Conservation (phyloP, 30 jellyfish, hydroid and myxozoan genomes). For the Cassiopea xamachana region DNA sequence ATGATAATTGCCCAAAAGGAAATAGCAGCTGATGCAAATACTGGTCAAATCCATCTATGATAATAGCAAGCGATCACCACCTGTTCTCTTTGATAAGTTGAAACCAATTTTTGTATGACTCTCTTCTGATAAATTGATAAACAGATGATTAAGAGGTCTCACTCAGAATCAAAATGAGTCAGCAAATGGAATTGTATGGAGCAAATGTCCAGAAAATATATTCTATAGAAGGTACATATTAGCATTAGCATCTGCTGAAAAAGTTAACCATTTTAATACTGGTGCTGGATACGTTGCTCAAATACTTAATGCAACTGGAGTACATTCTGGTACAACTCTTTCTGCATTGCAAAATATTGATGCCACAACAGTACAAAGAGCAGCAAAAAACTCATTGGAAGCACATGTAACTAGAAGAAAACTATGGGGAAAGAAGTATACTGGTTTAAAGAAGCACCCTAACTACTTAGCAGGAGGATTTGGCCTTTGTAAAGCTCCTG, state of each 20-base stretch:
- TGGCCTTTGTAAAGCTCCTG: conserved; percentile 25
- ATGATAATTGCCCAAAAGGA: conserved; percentile 55
- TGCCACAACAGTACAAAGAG: conserved; percentile 10
- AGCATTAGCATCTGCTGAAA: conserved; percentile 36
- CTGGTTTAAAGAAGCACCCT: conserved; percentile 22
- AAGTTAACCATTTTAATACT: conserved; percentile 33
- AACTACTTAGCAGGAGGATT: conserved; percentile 25
- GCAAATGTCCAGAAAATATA: conserved; percentile 48
- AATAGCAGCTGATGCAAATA: conserved; percentile 57
- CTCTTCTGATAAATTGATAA: conserved; percentile 38
- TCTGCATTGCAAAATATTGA: conserved; percentile 34
- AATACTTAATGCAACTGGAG: conserved; percentile 24
- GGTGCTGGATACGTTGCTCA: conserved; percentile 42
- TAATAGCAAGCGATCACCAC: conserved; percentile 33
- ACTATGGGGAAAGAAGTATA: conserved; percentile 9
- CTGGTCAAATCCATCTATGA: conserved; percentile 41
- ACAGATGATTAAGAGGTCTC: conserved; percentile 27
- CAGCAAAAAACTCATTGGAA: conserved; percentile 30
- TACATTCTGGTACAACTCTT: conserved; percentile 19
- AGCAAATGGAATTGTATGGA: conserved; percentile 43
- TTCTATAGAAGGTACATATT: conserved; percentile 30
- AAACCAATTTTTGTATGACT: conserved; percentile 38
- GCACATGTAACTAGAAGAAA: conserved; percentile 8
- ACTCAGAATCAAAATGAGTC: conserved; percentile 65
- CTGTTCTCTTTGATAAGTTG: conserved; percentile 35